These are phyloP conservation scores for Cryptocephalus moraei DNA, from an alignment of 2,888 invertebrate species.

Conservation along the genomic window DNA sequence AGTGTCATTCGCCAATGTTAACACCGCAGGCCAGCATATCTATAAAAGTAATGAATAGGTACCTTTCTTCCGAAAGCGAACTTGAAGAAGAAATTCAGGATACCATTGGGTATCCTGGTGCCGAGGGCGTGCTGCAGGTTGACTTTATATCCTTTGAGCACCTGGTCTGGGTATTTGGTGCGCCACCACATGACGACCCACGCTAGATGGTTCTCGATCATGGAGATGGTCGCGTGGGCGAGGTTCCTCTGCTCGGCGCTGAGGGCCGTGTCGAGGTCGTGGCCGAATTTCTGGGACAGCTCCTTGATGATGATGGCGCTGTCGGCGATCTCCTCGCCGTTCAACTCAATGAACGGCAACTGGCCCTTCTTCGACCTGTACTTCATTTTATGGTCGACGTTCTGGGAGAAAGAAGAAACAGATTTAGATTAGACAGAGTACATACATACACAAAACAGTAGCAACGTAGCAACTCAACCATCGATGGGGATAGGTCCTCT, in stretches of 20 bases:
- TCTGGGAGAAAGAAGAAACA: conserved; percentile 48
- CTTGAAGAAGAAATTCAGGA: conserved; percentile 86
- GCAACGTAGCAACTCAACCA: too few species aligned
- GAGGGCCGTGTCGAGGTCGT: conserved; percentile 74
- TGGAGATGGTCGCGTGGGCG: conserved; percentile 84
- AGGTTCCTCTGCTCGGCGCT: conserved; percentile 78
- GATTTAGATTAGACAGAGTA: background rate
- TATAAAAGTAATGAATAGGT: conserved; percentile 17
- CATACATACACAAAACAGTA: too few species aligned
- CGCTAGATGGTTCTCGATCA: conserved; percentile 89
- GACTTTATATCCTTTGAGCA: conserved; percentile 84
- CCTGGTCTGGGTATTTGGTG: conserved; percentile 81
- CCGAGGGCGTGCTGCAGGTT: conserved; percentile 83
- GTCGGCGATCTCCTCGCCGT: conserved; percentile 90
- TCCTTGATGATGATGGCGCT: conserved; percentile 85
- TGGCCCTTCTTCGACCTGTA: conserved; percentile 91
- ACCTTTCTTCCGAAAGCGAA: conserved; percentile 80
- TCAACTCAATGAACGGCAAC: conserved; percentile 88
- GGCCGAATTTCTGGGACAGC: conserved; percentile 69
- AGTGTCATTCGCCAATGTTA: background rate
- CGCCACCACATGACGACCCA: conserved; percentile 89
- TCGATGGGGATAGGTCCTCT: too few species aligned
- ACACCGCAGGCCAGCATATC: too few species aligned
- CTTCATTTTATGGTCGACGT: conserved; percentile 89
- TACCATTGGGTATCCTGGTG: conserved; percentile 75